Evolutionary conservation across 37 sponge, comb jelly and placozoan species (phyloP).

Genomic region (Chondrosia reniformis): DNA sequence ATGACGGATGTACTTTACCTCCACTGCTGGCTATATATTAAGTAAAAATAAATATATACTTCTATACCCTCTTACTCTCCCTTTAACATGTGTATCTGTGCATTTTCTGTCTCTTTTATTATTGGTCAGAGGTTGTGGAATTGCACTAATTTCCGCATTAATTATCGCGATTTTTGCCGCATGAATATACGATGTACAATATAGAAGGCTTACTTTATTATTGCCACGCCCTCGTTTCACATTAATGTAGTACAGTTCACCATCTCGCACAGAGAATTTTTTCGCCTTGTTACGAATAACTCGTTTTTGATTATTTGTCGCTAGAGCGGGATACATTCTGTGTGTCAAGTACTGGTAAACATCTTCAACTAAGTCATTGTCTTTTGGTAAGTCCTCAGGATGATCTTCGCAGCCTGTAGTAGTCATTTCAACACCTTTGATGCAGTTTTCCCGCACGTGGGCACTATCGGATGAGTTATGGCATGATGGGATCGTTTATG

Average conservation of each 20-base stretch:
- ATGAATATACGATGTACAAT: too few species aligned
- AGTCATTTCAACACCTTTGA: neutral
- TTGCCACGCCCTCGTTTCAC: neutral
- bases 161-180: too few species aligned
- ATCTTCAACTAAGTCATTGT: neutral
- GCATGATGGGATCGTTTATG: neutral
- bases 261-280: neutral
- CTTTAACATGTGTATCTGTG: too few species aligned
- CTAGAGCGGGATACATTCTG: neutral
- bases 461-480: neutral
- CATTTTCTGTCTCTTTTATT: too few species aligned
- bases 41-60: neutral
- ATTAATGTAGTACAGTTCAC: neutral
- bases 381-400: neutral
- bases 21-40: neutral
- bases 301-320: neutral
- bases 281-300: neutral
- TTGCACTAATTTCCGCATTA: neutral
- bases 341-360: neutral
- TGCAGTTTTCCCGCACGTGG: neutral
- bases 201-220: neutral
- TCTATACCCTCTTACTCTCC: too few species aligned
- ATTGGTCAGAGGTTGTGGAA: neutral
- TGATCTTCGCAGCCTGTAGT: neutral
- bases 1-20: constrained; percentile 15